A percentile compares a stretch with the other conserved stretches of the same genome.
phyloP scores from a whole-genome alignment of 2,888 invertebrate species.

The Allophyes oxyacanthae region DNA sequence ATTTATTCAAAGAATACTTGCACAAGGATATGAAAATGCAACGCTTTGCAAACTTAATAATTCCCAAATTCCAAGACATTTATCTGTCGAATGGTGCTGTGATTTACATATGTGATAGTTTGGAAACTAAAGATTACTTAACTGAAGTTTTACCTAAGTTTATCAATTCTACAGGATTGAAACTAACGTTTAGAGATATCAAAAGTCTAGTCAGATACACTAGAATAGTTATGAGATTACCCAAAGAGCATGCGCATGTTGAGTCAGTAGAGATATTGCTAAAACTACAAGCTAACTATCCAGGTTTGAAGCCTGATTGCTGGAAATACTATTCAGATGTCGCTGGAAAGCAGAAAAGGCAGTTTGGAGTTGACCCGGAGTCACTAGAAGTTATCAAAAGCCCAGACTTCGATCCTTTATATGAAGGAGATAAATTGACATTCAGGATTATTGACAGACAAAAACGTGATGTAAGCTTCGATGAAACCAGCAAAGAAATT shows the following conservation, averaged over 20 bases:
- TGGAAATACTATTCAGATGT: conserved; percentile 85
- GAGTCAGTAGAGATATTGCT: conserved; percentile 75
- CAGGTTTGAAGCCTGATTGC: conserved; percentile 76
- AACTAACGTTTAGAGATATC: conserved; percentile 76
- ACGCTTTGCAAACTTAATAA: conserved; percentile 76
- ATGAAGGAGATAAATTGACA: conserved; percentile 71
- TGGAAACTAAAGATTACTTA: conserved; percentile 83
- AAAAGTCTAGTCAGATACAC: conserved; percentile 79
- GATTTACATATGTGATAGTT: conserved; percentile 83
- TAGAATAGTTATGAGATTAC: conserved; percentile 77
- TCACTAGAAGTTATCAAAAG: conserved; percentile 79
- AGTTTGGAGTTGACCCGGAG: conserved; percentile 82
- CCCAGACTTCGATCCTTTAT: conserved; percentile 73
- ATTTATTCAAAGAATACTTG: conserved; percentile 81
- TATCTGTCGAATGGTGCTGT: conserved; percentile 84
- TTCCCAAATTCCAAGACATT: conserved; percentile 83
- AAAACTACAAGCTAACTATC: conserved; percentile 71
- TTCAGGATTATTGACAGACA: conserved; percentile 82
- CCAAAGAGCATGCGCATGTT: conserved; percentile 76
- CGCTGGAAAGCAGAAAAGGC: conserved; percentile 82
- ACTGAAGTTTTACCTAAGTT: conserved; percentile 78
- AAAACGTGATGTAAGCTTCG: conserved; percentile 74
- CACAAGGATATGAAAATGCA: conserved; percentile 82
- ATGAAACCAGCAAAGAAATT: conserved; percentile 59
- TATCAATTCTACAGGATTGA: conserved; percentile 78